Evolutionary conservation across 2,888 invertebrate genomes (phyloP).

Genomic region (Baccha elongata): DNA sequence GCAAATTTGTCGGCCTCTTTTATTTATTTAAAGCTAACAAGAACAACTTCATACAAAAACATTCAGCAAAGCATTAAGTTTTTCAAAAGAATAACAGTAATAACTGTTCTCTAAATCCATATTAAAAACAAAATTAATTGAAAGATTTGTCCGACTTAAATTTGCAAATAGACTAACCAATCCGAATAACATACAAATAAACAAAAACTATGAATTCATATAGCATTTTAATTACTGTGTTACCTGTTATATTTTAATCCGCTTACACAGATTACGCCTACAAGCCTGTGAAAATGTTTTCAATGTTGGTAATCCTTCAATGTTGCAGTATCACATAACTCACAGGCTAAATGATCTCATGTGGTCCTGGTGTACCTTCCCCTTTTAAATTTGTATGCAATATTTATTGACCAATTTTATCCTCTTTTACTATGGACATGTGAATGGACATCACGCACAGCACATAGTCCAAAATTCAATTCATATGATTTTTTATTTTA

Average conservation of each 20-base stretch:
- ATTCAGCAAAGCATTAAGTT: too few relatives aligned
- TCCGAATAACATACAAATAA: too few relatives aligned
- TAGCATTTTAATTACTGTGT: not conserved
- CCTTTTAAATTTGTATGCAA: not conserved
- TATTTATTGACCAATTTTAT: conserved; percentile 34
- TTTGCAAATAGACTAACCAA: too few relatives aligned
- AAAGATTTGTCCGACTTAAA: not conserved
- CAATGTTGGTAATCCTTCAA: not conserved
- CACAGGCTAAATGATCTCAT: not conserved
- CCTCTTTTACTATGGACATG: not conserved
- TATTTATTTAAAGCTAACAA: too few relatives aligned
- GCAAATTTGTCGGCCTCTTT: too few relatives aligned
- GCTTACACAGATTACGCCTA: conserved; percentile 42
- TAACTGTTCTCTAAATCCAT: too few relatives aligned
- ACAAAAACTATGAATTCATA: too few relatives aligned
- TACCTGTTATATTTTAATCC: conserved; percentile 47
- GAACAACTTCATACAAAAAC: too few relatives aligned
- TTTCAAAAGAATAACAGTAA: too few relatives aligned
- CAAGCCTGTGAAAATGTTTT: conserved; percentile 31
- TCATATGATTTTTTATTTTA: conserved; percentile 42
- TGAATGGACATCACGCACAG: not conserved
- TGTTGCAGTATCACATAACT: not conserved
- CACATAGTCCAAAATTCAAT: conserved; percentile 17
- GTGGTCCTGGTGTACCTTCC: not conserved
- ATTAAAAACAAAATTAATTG: too few relatives aligned